phyloP scores from a whole-genome alignment of 2,797 vertebrate genomes.

The Helarctos malayanus region DNA sequence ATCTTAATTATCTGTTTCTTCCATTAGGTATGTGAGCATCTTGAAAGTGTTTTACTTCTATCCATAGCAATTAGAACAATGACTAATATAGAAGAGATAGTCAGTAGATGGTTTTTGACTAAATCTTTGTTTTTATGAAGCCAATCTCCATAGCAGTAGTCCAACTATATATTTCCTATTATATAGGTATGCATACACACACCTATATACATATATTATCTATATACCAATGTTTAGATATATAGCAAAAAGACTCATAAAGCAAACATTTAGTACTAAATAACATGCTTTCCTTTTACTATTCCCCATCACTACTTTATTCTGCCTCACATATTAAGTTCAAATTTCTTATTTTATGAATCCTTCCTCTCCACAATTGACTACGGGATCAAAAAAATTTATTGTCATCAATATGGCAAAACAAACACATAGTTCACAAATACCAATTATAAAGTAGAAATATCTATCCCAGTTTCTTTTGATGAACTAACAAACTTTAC shows the following conservation, averaged over 20 bases:
- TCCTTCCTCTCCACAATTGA: background rate
- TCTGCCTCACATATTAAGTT: conserved; percentile 26
- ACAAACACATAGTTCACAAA: background rate
- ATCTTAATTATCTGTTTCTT: background rate
- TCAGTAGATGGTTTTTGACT: background rate
- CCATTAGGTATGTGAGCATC: background rate
- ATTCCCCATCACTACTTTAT: conserved; percentile 17
- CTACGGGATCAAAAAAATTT: background rate
- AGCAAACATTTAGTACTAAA: conserved; percentile 22
- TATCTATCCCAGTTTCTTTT: background rate
- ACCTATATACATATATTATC: background rate
- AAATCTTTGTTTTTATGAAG: conserved; percentile 60
- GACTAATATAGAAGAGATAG: background rate
- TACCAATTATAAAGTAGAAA: background rate
- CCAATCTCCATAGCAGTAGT: background rate
- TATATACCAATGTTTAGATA: background rate
- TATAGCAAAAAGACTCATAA: conserved; percentile 17
- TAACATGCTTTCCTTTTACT: conserved; percentile 10
- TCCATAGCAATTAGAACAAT: background rate
- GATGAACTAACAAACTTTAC: background rate
- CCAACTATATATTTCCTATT: background rate
- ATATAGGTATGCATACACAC: background rate
- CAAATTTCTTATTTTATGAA: conserved; percentile 52
- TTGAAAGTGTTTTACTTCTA: background rate
- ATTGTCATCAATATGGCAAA: conserved; percentile 20